Evolutionary conservation across 2,797 vertebrate genomes (phyloP), one percentile per base, ranked within the genome.

Genomic region (Chelidonichthys spinosus): DNA sequence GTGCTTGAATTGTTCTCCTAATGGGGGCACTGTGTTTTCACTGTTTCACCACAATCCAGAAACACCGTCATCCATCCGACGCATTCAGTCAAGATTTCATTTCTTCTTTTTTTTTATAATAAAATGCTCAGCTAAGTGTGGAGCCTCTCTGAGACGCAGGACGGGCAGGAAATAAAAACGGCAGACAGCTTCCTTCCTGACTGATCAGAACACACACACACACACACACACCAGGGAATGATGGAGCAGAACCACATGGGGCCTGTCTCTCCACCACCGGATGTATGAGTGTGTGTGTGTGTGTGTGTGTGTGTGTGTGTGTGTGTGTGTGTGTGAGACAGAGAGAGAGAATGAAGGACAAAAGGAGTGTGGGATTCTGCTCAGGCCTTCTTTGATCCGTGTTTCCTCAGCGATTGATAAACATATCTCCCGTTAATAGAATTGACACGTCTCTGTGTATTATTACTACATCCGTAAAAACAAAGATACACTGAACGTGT

Each of bases 111-210:
- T 18, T 56, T 68, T 63, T 44, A 61, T 18, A 64, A 46, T 43
- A 64, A 83, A 78, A 76, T 65, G 69, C 56, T 64, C 66, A 5
- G 36, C 73, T 61, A 70, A 68, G 49, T 9, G 15, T 10, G 14
- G 59, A 76, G 72, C 68, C 62, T 55, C 66, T 72, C 63, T 42
- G 72, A 64, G 76, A 87, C 61, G 62, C 56, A 68, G 80, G 94
- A 87, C 13, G 58, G 87, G 82, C 85, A 92, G 96, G 95, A 97
- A 97, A 96, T 97, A 94, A 95, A 96, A 95, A 95, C 59, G 93
- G 96, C 95, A 97, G 96, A 97, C 96, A 71, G 90, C 86, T 97
- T 98, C 96, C 97, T 97, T 98, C 96, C 97, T 96, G 92, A 84
- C 88, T 90, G 91, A 93, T 95, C 93, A 93, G 87, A 87, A 92